phyloP scores from a whole-genome alignment of 2,888 invertebrate species.

The Heliconius hortense region DNA sequence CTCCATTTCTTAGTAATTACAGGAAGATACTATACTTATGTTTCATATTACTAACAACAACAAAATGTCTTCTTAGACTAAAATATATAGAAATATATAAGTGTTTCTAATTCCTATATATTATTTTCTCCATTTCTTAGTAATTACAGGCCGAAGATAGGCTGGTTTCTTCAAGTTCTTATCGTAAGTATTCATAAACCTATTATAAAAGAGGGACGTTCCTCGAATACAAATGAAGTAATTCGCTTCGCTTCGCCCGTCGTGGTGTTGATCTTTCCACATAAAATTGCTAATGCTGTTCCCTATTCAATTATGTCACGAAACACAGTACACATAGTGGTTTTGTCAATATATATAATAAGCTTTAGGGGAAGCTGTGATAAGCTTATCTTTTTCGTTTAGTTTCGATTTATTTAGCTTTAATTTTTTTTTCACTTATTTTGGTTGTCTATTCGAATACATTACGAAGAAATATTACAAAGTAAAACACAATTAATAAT shows the following conservation, averaged over 20 bases:
- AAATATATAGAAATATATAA: not conserved
- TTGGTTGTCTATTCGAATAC: no score
- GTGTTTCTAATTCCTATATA: not conserved
- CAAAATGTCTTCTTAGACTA: not conserved
- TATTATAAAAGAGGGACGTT: constrained; percentile 36
- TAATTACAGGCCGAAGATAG: constrained; percentile 6
- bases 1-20: not conserved
- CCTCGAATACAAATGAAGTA: constrained; percentile 41
- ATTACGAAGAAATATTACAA: no score
- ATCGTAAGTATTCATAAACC: constrained; percentile 32
- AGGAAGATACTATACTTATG: not conserved
- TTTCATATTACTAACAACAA: not conserved
- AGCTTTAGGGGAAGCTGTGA: not conserved
- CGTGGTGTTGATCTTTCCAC: constrained; percentile 33
- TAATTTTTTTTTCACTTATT: not conserved
- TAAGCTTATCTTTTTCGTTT: not conserved
- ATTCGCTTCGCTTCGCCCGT: constrained; percentile 32
- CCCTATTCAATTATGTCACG: constrained; percentile 34
- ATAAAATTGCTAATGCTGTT: constrained; percentile 38
- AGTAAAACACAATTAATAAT: no score
- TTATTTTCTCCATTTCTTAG: not conserved
- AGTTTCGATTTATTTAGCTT: no score
- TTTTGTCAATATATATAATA: not conserved
- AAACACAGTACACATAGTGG: constrained; percentile 14
- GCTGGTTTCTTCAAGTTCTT: constrained; percentile 28